Evolutionary conservation across 2,888 invertebrate genomes (phyloP).

Genomic region (Dichetophora obliterata): DNA sequence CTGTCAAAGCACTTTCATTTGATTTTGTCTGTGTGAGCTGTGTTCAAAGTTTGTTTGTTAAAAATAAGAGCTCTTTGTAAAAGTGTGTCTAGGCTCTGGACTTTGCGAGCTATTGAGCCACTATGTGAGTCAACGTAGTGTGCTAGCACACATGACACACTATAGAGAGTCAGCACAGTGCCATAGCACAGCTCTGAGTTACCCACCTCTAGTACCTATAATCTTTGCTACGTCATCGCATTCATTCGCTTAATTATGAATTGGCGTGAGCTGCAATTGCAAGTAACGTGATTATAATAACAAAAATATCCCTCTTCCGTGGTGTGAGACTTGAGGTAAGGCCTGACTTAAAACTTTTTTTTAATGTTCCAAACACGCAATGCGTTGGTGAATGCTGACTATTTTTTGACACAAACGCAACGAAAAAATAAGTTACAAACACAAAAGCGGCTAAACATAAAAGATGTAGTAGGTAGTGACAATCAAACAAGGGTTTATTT

Average conservation of each 20-base stretch:
- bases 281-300: neutral
- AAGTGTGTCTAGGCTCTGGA: too few relatives aligned
- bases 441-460: conserved; percentile 2
- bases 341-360: neutral
- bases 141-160: too few relatives aligned
- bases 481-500: neutral
- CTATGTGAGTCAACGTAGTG: too few relatives aligned
- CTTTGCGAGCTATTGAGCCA: too few relatives aligned
- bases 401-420: conserved; percentile 1
- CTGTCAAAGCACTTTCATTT: too few relatives aligned
- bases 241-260: conserved; percentile 6
- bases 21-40: too few relatives aligned
- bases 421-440: neutral
- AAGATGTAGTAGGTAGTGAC: neutral
- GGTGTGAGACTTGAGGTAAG: neutral
- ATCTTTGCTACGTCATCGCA: too few relatives aligned
- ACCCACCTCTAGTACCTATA: too few relatives aligned
- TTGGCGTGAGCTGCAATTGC: neutral
- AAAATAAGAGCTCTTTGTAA: too few relatives aligned
- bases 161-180: too few relatives aligned
- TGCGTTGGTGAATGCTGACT: conserved; percentile 16
- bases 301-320: neutral
- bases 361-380: conserved; percentile 22
- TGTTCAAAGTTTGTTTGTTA: too few relatives aligned
- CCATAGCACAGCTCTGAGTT: too few relatives aligned